Conservation (phyloP, 2,797 vertebrate genomes). For the Forpus xanthops region DNA sequence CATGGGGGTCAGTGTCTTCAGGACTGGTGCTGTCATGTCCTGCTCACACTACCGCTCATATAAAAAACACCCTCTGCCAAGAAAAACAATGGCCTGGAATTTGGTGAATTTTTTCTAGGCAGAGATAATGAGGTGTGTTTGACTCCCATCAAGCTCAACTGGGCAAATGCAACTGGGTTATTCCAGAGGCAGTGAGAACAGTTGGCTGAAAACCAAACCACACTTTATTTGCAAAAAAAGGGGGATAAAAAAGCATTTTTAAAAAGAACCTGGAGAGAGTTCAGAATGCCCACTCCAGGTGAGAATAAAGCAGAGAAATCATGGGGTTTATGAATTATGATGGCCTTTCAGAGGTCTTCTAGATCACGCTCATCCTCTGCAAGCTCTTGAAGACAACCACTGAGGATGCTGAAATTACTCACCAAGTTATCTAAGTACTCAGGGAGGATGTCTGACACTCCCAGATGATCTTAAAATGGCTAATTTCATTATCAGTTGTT, state of each 20-base stretch:
- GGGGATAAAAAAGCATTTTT: background rate
- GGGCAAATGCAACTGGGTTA: background rate
- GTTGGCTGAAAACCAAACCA: conserved; percentile 3
- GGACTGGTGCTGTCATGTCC: background rate
- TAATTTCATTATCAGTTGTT: background rate
- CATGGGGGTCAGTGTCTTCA: background rate
- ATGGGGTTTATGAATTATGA: background rate
- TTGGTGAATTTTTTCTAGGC: conserved; percentile 7
- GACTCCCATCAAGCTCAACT: conserved; percentile 18
- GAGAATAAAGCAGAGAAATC: background rate
- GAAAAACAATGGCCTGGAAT: conserved; percentile 4
- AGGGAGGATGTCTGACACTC: background rate
- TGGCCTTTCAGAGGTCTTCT: background rate
- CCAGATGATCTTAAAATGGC: background rate
- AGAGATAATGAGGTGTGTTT: conserved; percentile 47
- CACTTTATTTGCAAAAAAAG: background rate
- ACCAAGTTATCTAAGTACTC: rapidly evolving
- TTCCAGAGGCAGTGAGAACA: background rate
- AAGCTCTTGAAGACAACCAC: background rate
- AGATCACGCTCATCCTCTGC: background rate
- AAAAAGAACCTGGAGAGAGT: background rate
- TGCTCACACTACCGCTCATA: background rate
- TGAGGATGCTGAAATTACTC: background rate
- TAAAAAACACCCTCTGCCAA: background rate
- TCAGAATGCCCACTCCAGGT: background rate